A percentile compares a stretch with the other conserved stretches of the same genome.
Conservation (phyloP, 2,113 vertebrate genomes). For the Hymenochirus boettgeri region DNA sequence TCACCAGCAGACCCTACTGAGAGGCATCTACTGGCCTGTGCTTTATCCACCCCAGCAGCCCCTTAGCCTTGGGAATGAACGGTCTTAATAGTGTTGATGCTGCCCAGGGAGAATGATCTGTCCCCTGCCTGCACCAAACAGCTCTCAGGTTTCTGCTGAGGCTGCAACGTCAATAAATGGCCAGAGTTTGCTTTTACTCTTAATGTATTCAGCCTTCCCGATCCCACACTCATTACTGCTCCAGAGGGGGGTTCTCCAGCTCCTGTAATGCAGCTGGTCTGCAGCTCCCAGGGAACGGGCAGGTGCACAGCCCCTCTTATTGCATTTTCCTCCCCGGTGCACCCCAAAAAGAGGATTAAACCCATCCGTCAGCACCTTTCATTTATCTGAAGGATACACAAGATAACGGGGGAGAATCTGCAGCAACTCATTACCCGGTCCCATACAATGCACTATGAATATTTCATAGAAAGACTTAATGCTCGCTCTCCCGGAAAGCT, state of each 20-base stretch:
- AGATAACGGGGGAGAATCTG: conserved; percentile 29
- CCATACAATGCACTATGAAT: conserved; percentile 54
- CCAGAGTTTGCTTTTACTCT: conserved; percentile 68
- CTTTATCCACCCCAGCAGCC: too few relatives aligned
- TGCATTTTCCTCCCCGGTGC: neutral
- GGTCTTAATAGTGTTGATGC: too few relatives aligned
- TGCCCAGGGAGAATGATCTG: conserved; percentile 59
- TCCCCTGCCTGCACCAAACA: conserved; percentile 57
- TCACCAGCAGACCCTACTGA: conserved; percentile 48
- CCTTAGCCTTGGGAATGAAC: conserved; percentile 13
- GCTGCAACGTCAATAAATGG: conserved; percentile 86
- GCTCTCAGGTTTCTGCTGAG: conserved; percentile 86
- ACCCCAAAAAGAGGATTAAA: conserved; percentile 20
- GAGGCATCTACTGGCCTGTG: conserved; percentile 21
- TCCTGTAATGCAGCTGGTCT: conserved; percentile 30
- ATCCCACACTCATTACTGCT: conserved; percentile 46
- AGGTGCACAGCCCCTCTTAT: neutral
- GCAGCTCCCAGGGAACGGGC: conserved; percentile 17
- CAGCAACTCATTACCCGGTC: conserved; percentile 62
- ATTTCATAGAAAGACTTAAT: conserved; percentile 59
- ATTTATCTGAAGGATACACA: conserved; percentile 13
- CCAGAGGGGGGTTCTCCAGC: conserved; percentile 41
- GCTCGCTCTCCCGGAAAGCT: conserved; percentile 56
- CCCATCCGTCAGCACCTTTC: neutral
- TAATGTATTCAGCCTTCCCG: conserved; percentile 55